Evolutionary conservation across 2,797 vertebrate species (phyloP), one percentile per base, ranked within the genome.

Genomic region (Limnodromus scolopaceus): DNA sequence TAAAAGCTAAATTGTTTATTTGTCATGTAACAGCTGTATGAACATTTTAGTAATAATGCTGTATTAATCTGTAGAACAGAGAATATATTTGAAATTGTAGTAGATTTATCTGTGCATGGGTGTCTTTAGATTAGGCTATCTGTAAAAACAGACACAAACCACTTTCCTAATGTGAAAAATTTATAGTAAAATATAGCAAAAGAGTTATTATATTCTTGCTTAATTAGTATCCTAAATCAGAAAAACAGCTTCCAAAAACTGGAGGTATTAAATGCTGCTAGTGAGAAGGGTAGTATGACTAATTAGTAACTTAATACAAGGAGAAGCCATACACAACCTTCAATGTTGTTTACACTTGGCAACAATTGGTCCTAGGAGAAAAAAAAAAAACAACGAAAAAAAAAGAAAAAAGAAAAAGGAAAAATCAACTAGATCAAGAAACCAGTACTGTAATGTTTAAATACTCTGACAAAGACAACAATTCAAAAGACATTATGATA

Each of bases 1-100:
- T 71, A 63, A 92, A 95, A 83, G 53, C 61, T 79, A 94, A 96
- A 95, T 95, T 96, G 68, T 94, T 97, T 94, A 87, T 97, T 97
- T 96, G 70, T 72, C 87, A 75, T 78, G 74, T 64, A 97, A 95
- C 4, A 88, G 27, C n/a, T 96, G 41, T 71, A 70, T 94, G 74
- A 96, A 95, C 83, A 86, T 92, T 82, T 96, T 88, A 83, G 78
- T 82, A 95, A 92, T 88, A 69, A 20, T 96, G 72, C 28, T 94
- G 65, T 36, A 91, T 81, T 82, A 93, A 81, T 65, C 82, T 96
- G n/a, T 83, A 81, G 24, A 70, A 96, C 86, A 96, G 78, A 86
- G 3, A 57, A 78, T 80, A 81, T 87, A 80, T 95, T 96, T 92
- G 87, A 95, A 96, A 97, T 95, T 87, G 48, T 71, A 84, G 68